Evolutionary conservation across 64 coral and sea anemone genomes (phyloP).

Genomic region (Actinia equina): DNA sequence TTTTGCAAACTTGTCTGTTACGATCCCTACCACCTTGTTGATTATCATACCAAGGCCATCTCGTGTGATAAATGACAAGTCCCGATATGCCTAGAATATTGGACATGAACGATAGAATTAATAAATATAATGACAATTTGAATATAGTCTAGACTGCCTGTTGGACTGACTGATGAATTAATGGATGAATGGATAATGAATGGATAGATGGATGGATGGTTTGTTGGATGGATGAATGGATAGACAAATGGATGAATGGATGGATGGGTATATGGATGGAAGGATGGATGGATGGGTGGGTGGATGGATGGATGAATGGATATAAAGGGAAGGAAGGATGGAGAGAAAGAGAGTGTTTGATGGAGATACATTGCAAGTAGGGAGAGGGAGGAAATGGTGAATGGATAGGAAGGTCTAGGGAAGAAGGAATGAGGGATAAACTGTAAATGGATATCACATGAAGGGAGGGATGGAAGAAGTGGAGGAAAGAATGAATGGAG

Average conservation of each 20-base stretch:
- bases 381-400: not conserved
- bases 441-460: too few relatives aligned
- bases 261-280: not conserved
- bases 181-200: not conserved
- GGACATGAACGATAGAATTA: not conserved
- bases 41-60: slow-evolving; percentile 80
- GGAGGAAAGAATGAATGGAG: too few relatives aligned
- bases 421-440: too few relatives aligned
- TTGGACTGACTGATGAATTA: not conserved
- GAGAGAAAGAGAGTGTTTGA: not conserved
- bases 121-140: not conserved
- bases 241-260: not conserved
- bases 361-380: not conserved
- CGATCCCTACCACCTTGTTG: slow-evolving; percentile 58
- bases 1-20: slow-evolving; percentile 84
- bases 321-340: too few relatives aligned
- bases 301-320: not conserved
- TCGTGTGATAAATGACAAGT: slow-evolving; percentile 86
- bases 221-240: not conserved
- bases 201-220: not conserved
- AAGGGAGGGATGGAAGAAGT: too few relatives aligned
- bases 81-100: slow-evolving; percentile 74
- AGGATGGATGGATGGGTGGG: not conserved
- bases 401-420: too few relatives aligned
- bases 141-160: not conserved